Evolutionary conservation across 1,140 invertebrate species (phyloP).

Genomic region (Cryptotermes secundus): DNA sequence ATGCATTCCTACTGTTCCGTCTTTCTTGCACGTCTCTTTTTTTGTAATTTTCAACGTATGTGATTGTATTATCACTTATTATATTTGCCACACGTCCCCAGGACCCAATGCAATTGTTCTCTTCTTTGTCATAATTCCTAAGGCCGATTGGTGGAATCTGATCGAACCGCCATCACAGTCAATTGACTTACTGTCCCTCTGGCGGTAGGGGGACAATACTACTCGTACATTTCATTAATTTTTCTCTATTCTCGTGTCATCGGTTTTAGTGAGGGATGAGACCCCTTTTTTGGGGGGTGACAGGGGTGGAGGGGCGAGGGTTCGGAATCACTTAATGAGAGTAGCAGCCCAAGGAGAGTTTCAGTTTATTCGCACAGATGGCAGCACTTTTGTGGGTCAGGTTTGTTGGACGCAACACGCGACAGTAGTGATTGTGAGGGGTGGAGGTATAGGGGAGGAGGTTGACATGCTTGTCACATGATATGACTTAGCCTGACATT

Average conservation of each 20-base stretch:
- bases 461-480: not conserved
- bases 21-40: not conserved
- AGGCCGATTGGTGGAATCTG: not conserved
- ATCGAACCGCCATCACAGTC: slow-evolving; percentile 10
- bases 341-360: not conserved
- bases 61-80: not conserved
- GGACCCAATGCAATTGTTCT: not conserved
- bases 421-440: not conserved
- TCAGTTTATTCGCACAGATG: slow-evolving; percentile 7
- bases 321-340: not conserved
- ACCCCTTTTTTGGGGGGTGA: not conserved
- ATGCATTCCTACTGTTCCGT: not conserved
- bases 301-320: not conserved
- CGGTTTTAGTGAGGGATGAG: not conserved
- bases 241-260: slow-evolving; percentile 1
- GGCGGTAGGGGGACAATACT: not conserved
- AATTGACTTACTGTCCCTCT: slow-evolving; percentile 12
- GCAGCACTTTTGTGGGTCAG: slow-evolving; percentile 6
- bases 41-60: not conserved
- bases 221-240: slow-evolving; percentile 3
- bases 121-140: not conserved
- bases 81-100: not conserved
- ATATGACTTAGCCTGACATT: not conserved
- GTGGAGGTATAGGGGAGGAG: not conserved
- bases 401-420: not conserved